These are phyloP conservation scores for Scaptomyza pallida DNA, from an alignment of 1,140 invertebrate species.

Conservation along the genomic window DNA sequence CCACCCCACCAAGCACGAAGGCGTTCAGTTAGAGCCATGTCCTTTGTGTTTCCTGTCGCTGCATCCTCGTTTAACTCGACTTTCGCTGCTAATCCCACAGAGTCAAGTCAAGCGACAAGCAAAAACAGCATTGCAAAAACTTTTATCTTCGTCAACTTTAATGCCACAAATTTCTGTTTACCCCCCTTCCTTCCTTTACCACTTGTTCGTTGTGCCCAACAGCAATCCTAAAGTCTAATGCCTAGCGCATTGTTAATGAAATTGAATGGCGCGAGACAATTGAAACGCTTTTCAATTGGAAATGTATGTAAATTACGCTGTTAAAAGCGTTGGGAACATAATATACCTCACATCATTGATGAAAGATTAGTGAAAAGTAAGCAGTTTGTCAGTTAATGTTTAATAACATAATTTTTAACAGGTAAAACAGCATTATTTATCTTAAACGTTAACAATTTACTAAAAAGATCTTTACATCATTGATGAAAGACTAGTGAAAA, in stretches of 20 bases:
- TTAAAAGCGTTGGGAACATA: no score
- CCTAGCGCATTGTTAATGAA: conserved; percentile 23
- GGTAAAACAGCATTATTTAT: no score
- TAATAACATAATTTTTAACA: no score
- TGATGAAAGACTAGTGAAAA: no score
- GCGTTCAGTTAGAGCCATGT: not conserved
- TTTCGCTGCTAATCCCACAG: conserved; percentile 25
- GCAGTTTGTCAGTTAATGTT: no score
- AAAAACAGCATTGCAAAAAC: conserved; percentile 6
- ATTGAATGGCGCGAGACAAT: conserved; percentile 33
- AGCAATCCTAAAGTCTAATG: conserved; percentile 6
- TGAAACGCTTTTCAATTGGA: not conserved
- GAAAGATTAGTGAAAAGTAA: no score
- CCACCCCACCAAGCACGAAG: not conserved
- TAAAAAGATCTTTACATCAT: no score
- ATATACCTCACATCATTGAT: no score
- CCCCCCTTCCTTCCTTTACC: no score
- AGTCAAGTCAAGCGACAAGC: conserved; percentile 3
- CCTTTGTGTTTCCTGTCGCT: conserved; percentile 2
- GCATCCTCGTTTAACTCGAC: conserved; percentile 23
- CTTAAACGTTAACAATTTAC: no score
- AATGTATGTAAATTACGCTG: no score
- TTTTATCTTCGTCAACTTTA: conserved; percentile 36
- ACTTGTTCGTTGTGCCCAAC: no score
- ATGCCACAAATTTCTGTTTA: conserved; percentile 15